phyloP scores from a whole-genome alignment of 2,888 invertebrate species.

The Zaprionus lineosus region DNA sequence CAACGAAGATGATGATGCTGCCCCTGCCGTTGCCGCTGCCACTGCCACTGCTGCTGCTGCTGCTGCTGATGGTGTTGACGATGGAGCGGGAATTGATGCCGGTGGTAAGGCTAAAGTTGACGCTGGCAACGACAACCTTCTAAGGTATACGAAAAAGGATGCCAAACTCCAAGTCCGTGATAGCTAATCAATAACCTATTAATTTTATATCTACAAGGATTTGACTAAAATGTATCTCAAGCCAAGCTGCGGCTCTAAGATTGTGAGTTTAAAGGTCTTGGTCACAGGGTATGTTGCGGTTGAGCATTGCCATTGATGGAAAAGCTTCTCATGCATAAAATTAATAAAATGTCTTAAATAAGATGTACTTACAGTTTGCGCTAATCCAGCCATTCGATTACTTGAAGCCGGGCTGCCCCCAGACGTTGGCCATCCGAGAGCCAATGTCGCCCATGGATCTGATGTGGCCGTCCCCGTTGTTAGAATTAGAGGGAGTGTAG shows the following conservation, averaged over 20 bases:
- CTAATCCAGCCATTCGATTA: slow-evolving; percentile 64
- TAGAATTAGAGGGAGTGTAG: slow-evolving; percentile 59
- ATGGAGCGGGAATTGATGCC: too few relatives aligned
- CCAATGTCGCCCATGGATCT: slow-evolving; percentile 25
- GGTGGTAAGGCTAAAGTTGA: slow-evolving; percentile 2
- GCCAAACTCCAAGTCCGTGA: too few relatives aligned
- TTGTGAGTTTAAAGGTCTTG: not conserved
- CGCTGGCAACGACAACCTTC: too few relatives aligned
- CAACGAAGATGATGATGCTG: slow-evolving; percentile 16
- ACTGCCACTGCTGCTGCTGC: slow-evolving; percentile 5
- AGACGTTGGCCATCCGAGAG: slow-evolving; percentile 31
- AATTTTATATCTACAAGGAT: too few relatives aligned
- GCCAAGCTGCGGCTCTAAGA: not conserved
- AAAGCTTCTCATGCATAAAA: slow-evolving; percentile 34
- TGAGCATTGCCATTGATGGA: not conserved
- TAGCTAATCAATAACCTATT: too few relatives aligned
- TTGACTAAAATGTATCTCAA: not conserved
- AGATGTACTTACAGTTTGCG: slow-evolving; percentile 75
- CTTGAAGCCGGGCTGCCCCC: slow-evolving; percentile 7
- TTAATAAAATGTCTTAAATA: slow-evolving; percentile 70
- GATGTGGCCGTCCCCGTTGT: not conserved
- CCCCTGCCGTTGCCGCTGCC: not conserved
- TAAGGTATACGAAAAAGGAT: too few relatives aligned
- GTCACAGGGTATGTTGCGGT: slow-evolving; percentile 8
- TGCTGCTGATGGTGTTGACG: slow-evolving; percentile 13